phyloP scores from a whole-genome alignment of 2,797 vertebrate species.

The Holocentrus rufus region DNA sequence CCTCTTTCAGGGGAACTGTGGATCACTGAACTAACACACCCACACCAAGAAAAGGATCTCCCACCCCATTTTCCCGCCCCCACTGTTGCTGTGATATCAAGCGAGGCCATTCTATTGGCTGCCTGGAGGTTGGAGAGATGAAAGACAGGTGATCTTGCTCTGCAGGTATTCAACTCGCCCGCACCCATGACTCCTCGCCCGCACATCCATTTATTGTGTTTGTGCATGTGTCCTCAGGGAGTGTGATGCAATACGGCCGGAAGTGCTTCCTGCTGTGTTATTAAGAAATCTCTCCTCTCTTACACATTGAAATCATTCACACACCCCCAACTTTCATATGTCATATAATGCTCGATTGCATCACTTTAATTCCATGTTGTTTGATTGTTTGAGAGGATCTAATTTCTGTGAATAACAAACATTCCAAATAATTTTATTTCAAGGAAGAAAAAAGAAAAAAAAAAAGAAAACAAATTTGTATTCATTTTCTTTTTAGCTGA shows the following conservation, averaged over 20 bases:
- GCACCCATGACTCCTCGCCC: conserved; percentile 53
- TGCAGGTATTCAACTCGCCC: conserved; percentile 73
- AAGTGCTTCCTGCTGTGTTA: conserved; percentile 62
- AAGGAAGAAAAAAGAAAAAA: too few species aligned
- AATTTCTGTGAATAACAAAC: neutral
- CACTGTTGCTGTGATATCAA: conserved; percentile 15
- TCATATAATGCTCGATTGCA: conserved; percentile 29
- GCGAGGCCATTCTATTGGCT: conserved; percentile 55
- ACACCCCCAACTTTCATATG: conserved; percentile 30
- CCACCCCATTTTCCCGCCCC: conserved; percentile 30
- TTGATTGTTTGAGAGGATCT: conserved; percentile 18
- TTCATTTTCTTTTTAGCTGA: too few species aligned
- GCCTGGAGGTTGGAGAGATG: conserved; percentile 62
- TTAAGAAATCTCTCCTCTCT: conserved; percentile 54
- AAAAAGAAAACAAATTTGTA: too few species aligned
- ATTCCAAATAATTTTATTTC: neutral
- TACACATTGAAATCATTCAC: conserved; percentile 32
- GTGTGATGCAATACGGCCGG: conserved; percentile 65
- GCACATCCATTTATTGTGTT: conserved; percentile 48
- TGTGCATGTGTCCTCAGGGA: conserved; percentile 44
- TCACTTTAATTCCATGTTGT: conserved; percentile 25
- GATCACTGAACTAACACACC: conserved; percentile 67
- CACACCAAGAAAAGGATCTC: conserved; percentile 39
- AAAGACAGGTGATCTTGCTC: conserved; percentile 71
- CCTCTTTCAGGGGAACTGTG: conserved; percentile 56